Evolutionary conservation across 2,888 invertebrate species (phyloP), one percentile per base, ranked within the genome.

Genomic region (Phengaris arion): DNA sequence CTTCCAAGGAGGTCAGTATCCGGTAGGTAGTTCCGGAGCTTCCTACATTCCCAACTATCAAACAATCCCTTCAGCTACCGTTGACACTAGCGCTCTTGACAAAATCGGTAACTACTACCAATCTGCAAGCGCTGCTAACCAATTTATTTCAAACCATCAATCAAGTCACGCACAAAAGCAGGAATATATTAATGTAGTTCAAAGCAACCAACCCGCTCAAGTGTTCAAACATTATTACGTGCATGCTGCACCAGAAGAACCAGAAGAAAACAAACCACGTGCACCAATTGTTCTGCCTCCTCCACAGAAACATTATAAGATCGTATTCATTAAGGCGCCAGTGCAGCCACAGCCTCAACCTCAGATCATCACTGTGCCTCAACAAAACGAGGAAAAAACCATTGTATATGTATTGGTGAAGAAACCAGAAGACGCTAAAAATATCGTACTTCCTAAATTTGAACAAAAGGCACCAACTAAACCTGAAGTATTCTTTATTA

Each of bases 241-340:
- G 0, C 92, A 92, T 79, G 85, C 89, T 2, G 94, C 94, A 1
- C 93, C 93, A 2, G 92, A 92, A 83, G 93, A 93, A 68, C 90
- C 89, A 7, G 94, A 94, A 82, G 85, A 88, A 79, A 89, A 94
- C 72, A 95, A 94, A 76, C 89, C 93, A 75, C 94, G 95, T 80
- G 94, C 95, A 13, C 94, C 95, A 76, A 86, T 93, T 0, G 92
- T 94, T 2, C 87, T 94, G 1, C 95, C 95, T 6, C 94, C 96
- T 54, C 94, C 96, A 35, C 96, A 96, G 85, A 96, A 96, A 82
- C 96, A 96, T 86, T 96, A 96, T 94, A 96, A 96, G 85, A 96
- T 97, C 81, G 96, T 97, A 86, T 96, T 97, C 93, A 96, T 97
- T 85, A 96, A 96, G 87, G 95, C 96, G 10, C 96, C 96, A 74